Percentiles rank a stretch among this genome's conserved stretches.
phyloP scores from a whole-genome alignment of 2,113 vertebrate species.

The Mormoops blainvillei region DNA sequence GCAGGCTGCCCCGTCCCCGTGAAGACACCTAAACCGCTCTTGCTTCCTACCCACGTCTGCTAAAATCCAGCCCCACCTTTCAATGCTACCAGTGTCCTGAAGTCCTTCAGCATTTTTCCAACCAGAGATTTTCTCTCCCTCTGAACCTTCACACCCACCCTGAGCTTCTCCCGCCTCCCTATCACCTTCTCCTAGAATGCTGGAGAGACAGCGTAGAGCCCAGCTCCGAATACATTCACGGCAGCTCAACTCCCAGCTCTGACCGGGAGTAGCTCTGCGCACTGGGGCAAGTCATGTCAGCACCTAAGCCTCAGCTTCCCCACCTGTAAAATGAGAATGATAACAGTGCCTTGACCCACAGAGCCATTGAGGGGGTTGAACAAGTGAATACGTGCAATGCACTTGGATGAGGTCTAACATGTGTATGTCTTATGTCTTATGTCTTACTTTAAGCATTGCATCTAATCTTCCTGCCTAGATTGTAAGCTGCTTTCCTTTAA shows the following conservation, averaged over 20 bases:
- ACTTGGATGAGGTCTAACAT: too few species aligned
- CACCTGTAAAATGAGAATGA: background rate
- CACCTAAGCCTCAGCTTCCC: background rate
- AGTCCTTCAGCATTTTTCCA: too few species aligned
- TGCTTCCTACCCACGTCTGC: fast-evolving
- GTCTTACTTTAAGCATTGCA: background rate
- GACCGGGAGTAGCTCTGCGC: background rate
- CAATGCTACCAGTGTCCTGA: fast-evolving
- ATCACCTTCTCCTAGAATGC: background rate
- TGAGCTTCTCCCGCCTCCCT: background rate
- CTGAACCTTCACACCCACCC: background rate
- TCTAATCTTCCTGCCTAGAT: background rate
- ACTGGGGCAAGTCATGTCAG: too few species aligned
- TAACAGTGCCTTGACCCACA: too few species aligned
- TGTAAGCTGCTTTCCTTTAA: background rate
- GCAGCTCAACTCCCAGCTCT: background rate
- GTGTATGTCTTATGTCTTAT: too few species aligned
- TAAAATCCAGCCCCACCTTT: background rate
- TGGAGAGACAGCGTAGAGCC: background rate
- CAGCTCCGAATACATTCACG: too few species aligned
- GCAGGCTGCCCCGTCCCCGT: fast-evolving
- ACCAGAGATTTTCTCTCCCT: background rate
- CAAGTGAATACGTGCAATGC: too few species aligned
- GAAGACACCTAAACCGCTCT: background rate
- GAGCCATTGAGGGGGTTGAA: background rate